Evolutionary conservation across 2,888 invertebrate genomes (phyloP).

Genomic region (Hylaea fasciaria): DNA sequence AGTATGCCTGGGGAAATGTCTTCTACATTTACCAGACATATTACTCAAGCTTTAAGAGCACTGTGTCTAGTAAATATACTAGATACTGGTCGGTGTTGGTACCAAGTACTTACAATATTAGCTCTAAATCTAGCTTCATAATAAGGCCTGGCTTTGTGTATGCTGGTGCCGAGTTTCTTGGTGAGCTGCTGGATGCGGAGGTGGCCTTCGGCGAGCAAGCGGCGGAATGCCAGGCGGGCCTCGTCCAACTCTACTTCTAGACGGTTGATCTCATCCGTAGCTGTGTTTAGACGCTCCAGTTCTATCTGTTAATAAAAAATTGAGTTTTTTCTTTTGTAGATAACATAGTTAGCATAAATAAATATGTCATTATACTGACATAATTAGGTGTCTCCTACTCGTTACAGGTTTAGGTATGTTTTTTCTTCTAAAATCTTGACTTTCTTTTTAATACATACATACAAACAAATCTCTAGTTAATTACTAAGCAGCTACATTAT

Average conservation of each 20-base stretch:
- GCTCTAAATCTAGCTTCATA: slow-evolving; percentile 95
- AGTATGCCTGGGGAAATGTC: too few relatives aligned
- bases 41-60: too few relatives aligned
- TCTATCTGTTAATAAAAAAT: slow-evolving; percentile 89
- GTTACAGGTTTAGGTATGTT: too few relatives aligned
- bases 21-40: too few relatives aligned
- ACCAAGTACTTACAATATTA: slow-evolving; percentile 87
- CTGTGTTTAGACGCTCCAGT: slow-evolving; percentile 94
- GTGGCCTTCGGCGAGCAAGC: slow-evolving; percentile 92
- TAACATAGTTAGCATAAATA: background rate
- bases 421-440: too few relatives aligned
- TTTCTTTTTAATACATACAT: too few relatives aligned
- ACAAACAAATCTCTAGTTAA: too few relatives aligned
- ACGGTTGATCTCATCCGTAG: slow-evolving; percentile 96
- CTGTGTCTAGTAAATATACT: too few relatives aligned
- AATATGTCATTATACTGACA: too few relatives aligned
- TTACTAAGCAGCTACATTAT: too few relatives aligned
- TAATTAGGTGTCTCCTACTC: too few relatives aligned
- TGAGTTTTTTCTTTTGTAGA: background rate
- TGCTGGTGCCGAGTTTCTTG: slow-evolving; percentile 92
- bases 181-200: slow-evolving; percentile 91
- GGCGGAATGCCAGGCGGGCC: slow-evolving; percentile 92
- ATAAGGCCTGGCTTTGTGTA: slow-evolving; percentile 95
- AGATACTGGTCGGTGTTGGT: too few relatives aligned
- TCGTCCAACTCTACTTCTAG: slow-evolving; percentile 96